phyloP scores from a whole-genome alignment of 1,140 invertebrate species.

The Idris sp. region DNA sequence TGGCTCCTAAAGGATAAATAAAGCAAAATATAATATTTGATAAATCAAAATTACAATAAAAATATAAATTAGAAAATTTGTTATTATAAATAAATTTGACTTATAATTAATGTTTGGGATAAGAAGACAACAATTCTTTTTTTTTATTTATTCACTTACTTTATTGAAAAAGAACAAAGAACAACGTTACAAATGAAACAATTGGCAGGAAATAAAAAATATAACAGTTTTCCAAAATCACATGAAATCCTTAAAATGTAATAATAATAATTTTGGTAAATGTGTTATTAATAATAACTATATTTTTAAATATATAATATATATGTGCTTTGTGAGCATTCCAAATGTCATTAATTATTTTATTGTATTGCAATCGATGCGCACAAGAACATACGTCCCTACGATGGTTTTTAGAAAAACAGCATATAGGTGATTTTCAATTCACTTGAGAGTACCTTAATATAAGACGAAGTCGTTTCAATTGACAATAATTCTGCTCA shows the following conservation, averaged over 20 bases:
- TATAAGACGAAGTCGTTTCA: constrained; percentile 66
- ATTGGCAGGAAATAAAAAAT: constrained; percentile 78
- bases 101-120: too few relatives aligned
- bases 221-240: constrained; percentile 78
- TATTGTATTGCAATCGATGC: constrained; percentile 77
- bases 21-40: too few relatives aligned
- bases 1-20: too few relatives aligned
- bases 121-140: too few relatives aligned
- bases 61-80: too few relatives aligned
- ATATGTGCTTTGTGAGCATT: constrained; percentile 78
- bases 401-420: constrained; percentile 69
- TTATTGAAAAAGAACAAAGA: constrained; percentile 79
- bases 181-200: constrained; percentile 78
- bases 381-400: constrained; percentile 73
- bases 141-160: constrained; percentile 76
- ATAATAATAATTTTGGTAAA: constrained; percentile 76
- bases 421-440: constrained; percentile 65
- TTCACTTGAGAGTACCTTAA: constrained; percentile 70
- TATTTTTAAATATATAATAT: too few relatives aligned
- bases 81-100: too few relatives aligned
- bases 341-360: constrained; percentile 75
- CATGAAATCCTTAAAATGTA: constrained; percentile 76
- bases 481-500: constrained; percentile 67
- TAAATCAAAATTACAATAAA: too few relatives aligned
- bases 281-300: too few relatives aligned